Evolutionary conservation across 1,140 invertebrate genomes (phyloP).

Genomic region (Bombus affinis): DNA sequence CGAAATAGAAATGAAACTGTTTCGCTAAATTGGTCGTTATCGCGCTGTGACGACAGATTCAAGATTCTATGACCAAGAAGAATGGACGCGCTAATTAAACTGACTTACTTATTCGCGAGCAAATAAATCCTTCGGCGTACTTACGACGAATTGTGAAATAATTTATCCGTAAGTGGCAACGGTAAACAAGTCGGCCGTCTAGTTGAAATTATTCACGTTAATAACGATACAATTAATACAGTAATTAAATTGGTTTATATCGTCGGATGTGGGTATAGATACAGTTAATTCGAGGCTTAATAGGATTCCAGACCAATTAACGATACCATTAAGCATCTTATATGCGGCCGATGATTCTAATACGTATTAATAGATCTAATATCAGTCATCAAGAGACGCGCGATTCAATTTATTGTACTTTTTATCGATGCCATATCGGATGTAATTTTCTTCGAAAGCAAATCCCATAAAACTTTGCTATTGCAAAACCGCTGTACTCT

Average conservation of each 20-base stretch:
- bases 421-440: too few relatives aligned
- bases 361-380: neutral
- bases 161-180: neutral
- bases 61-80: neutral
- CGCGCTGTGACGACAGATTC: neutral
- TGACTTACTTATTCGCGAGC: neutral
- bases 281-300: too few relatives aligned
- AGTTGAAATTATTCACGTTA: neutral
- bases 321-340: neutral
- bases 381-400: too few relatives aligned
- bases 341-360: too few relatives aligned
- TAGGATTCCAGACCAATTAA: neutral
- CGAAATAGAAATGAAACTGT: neutral
- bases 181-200: neutral
- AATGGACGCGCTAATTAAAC: neutral
- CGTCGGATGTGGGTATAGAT: too few relatives aligned
- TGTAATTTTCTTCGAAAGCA: neutral
- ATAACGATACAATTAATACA: neutral
- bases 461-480: neutral
- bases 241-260: neutral
- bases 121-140: neutral
- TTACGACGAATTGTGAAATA: neutral
- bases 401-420: neutral
- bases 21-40: neutral
- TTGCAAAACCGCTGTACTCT: neutral